phyloP scores from a whole-genome alignment of 2,113 vertebrate genomes.

The Psophia crepitans region DNA sequence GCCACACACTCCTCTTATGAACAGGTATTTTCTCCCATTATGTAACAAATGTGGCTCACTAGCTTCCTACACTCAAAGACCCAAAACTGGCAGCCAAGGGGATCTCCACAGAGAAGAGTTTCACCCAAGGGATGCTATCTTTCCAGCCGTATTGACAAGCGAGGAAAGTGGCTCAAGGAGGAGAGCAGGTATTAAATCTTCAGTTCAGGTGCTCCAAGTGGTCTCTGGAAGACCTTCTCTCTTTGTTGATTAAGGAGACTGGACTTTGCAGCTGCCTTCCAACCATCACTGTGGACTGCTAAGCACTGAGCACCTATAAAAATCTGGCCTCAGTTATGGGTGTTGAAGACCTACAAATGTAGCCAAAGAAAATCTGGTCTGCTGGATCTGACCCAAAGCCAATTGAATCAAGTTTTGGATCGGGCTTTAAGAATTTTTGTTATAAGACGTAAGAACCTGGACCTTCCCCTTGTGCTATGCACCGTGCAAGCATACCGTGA shows the following conservation, averaged over 20 bases:
- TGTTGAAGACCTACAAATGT: not conserved
- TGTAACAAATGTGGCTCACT: not conserved
- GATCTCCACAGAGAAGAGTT: not conserved
- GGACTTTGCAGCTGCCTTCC: not conserved
- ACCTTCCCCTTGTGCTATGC: not conserved
- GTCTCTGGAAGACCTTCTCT: not conserved
- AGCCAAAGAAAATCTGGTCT: conserved; percentile 22
- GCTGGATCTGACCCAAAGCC: not conserved
- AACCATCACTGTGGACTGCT: not conserved
- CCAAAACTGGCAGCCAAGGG: not conserved
- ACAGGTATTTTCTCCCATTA: not conserved
- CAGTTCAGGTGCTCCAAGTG: not conserved
- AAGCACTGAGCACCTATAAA: not conserved
- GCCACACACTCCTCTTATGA: not conserved
- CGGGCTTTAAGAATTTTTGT: not conserved
- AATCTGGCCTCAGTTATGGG: not conserved
- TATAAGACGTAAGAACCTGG: not conserved
- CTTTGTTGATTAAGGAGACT: not conserved
- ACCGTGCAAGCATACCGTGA: rapidly evolving
- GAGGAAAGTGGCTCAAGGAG: not conserved
- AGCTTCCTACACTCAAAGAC: not conserved
- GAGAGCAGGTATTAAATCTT: not conserved
- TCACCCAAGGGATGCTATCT: not conserved
- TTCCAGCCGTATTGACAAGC: not conserved
- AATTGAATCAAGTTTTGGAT: not conserved